These are phyloP conservation scores for Mercenaria mercenaria DNA, from an alignment of 1,140 invertebrate species.

Conservation along the genomic window DNA sequence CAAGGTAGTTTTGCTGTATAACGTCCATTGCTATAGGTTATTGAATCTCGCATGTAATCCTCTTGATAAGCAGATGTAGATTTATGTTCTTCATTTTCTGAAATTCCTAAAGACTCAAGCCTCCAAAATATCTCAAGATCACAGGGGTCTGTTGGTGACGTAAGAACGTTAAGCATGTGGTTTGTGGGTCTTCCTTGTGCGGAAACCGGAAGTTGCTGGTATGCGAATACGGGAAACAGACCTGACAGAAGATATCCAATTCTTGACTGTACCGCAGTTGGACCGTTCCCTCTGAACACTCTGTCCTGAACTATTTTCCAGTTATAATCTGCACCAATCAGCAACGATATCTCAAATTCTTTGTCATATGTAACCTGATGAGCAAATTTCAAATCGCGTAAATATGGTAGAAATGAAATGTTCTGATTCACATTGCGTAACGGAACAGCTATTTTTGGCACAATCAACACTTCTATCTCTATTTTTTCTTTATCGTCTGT, in stretches of 20 bases:
- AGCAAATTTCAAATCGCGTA: constrained; percentile 13
- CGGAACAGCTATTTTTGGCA: neutral
- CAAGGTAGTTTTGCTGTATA: neutral
- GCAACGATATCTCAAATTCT: constrained; percentile 14
- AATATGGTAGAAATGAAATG: neutral
- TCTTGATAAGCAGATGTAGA: neutral
- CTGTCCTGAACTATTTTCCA: constrained; percentile 1
- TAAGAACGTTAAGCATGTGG: neutral
- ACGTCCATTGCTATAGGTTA: neutral
- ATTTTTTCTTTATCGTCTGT: neutral
- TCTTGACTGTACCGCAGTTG: neutral
- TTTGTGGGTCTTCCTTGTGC: neutral
- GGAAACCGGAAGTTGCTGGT: neutral
- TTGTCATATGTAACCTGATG: constrained; percentile 9
- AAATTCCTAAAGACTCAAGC: constrained; percentile 31
- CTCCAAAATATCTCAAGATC: constrained; percentile 22
- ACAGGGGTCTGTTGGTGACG: neutral
- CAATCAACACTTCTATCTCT: neutral
- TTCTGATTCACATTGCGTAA: neutral
- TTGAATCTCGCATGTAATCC: neutral
- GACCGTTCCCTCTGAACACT: constrained; percentile 3
- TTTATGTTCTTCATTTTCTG: neutral
- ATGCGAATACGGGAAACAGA: neutral
- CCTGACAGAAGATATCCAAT: neutral
- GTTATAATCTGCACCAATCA: constrained; percentile 15